These are phyloP conservation scores for Sympetrum striolatum DNA, from an alignment of 2,888 invertebrate genomes.

Conservation along the genomic window DNA sequence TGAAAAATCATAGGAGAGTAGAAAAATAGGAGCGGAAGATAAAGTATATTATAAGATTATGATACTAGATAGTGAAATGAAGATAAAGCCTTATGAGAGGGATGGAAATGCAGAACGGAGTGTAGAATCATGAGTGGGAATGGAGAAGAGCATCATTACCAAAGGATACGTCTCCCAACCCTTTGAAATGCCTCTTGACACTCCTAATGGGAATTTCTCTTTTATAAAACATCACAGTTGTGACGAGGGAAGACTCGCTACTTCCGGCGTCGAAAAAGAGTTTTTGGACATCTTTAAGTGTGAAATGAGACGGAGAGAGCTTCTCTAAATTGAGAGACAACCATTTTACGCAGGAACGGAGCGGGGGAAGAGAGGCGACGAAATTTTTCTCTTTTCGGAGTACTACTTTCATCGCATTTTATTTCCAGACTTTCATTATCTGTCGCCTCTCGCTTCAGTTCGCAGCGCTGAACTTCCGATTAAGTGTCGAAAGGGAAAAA, in stretches of 20 bases:
- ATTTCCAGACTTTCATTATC: neutral
- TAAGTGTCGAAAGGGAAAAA: neutral
- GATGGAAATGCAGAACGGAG: too few relatives aligned
- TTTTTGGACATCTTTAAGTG: neutral
- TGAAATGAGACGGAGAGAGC: neutral
- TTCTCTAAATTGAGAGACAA: neutral
- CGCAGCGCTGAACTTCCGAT: constrained; percentile 18
- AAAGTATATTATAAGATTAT: neutral
- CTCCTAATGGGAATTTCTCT: neutral
- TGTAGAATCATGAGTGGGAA: neutral
- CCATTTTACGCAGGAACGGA: neutral
- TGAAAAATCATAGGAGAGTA: neutral
- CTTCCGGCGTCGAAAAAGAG: constrained; percentile 15
- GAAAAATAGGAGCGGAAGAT: neutral
- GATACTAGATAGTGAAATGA: neutral
- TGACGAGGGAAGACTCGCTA: neutral
- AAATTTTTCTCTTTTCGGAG: neutral
- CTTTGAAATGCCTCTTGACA: neutral
- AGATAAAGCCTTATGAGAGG: too few relatives aligned
- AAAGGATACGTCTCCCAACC: neutral
- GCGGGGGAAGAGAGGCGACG: neutral
- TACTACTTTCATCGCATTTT: neutral
- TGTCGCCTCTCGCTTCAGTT: neutral
- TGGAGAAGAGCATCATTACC: neutral
- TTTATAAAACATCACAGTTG: neutral